phyloP scores from a whole-genome alignment of 2,113 vertebrate genomes.

The Anolis carolinensis region DNA sequence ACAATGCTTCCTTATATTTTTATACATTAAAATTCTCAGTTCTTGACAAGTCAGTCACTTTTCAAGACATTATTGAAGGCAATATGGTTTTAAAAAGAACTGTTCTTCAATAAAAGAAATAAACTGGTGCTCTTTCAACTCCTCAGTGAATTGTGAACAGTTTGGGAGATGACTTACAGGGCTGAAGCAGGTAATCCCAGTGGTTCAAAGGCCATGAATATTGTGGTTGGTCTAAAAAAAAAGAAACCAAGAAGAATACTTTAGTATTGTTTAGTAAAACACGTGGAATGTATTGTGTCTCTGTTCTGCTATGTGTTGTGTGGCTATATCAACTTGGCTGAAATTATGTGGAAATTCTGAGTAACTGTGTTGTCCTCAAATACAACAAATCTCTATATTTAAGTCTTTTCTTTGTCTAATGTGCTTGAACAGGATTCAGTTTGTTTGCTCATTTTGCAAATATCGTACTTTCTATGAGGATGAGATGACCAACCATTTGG shows the following conservation, averaged over 20 bases:
- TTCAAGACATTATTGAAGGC: not conserved
- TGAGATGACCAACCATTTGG: conserved; percentile 87
- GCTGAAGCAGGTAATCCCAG: not conserved
- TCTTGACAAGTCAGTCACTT: no score
- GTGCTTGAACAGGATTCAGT: conserved; percentile 83
- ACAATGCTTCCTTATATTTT: not conserved
- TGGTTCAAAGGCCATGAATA: not conserved
- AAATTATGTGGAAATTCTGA: not conserved
- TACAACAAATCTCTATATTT: not conserved
- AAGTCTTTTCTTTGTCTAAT: not conserved
- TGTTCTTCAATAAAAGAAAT: not conserved
- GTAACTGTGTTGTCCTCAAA: not conserved
- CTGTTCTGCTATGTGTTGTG: no score
- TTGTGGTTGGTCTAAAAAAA: not conserved
- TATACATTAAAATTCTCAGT: no score
- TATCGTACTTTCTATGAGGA: conserved; percentile 93
- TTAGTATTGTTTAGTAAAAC: not conserved
- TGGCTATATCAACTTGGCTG: no score
- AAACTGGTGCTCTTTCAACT: not conserved
- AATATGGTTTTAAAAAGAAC: not conserved
- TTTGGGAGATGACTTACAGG: not conserved
- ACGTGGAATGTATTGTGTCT: not conserved
- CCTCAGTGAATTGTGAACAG: not conserved
- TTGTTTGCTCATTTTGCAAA: conserved; percentile 92
- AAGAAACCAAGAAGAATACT: not conserved